Percentiles rank a stretch among this genome's conserved stretches.
These are phyloP conservation scores for Amphipoea lucens DNA, from an alignment of 2,888 invertebrate genomes.

Conservation along the genomic window DNA sequence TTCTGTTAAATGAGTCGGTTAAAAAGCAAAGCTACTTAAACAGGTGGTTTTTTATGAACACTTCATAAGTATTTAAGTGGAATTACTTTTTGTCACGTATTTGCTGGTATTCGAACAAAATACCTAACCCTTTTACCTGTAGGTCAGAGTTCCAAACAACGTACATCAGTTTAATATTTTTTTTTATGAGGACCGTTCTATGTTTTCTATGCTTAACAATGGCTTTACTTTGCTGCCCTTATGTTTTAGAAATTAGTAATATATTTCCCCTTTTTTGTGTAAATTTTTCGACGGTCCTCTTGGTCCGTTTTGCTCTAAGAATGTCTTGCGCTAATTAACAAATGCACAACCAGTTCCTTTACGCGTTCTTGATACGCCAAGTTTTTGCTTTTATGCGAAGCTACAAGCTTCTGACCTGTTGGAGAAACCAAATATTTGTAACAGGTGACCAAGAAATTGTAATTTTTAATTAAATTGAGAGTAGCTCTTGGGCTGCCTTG, in stretches of 20 bases:
- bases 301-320: constrained; percentile 33
- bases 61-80: constrained; percentile 29
- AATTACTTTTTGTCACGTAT: constrained; percentile 48
- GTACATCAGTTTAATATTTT: neutral
- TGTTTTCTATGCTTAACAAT: constrained; percentile 40
- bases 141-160: constrained; percentile 35
- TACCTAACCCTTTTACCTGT: constrained; percentile 27
- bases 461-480: neutral
- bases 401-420: neutral
- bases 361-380: constrained; percentile 25
- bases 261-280: neutral
- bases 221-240: constrained; percentile 14
- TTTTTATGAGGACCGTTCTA: constrained; percentile 17
- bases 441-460: neutral
- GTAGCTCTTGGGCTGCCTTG: neutral
- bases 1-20: constrained; percentile 34
- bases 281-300: neutral
- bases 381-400: constrained; percentile 17
- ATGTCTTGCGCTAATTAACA: constrained; percentile 50
- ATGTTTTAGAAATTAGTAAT: neutral
- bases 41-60: constrained; percentile 47
- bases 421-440: constrained; percentile 1
- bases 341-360: constrained; percentile 47
- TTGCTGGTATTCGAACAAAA: constrained; percentile 15
- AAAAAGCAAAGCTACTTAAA: constrained; percentile 43